Base-by-base conservation (phyloP, 2,113 vertebrate species). In the Tupaia chinensis region DNA sequence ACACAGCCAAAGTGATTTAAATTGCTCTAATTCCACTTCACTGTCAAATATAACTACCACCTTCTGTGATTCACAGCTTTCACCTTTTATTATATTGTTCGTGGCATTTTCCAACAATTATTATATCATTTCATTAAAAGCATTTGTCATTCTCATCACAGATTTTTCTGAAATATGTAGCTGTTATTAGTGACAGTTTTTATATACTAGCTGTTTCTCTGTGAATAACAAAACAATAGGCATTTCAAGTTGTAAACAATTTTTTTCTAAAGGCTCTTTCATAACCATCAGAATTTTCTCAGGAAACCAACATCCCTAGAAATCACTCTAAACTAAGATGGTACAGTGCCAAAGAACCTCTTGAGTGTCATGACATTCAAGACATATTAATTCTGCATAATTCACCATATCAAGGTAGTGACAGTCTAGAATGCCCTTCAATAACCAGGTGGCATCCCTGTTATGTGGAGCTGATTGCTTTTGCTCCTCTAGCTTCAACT, bases 371-470 rank as follows among this genome's bases (percentile, higher is more conserved):
- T 68, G 95, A 65, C 79, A 86, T 0, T 27, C 7, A 82, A 66
- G 76, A 83, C 9, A 79, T 90, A 86, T 81, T 22, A 66, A 86
- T 72, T 83, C 86, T 65, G 32, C 60, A 68, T 94, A 81, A 12
- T 85, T 29, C 76, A n/a, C n/a, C 68, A 80, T 86, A 68, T 61
- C 6, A 70, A 87, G 63, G 81, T 34, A 22, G 20, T 19, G 77
- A 94, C 60, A 91, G 58, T 80, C 88, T 81, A 85, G 29, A 86
- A 83, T 70, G 68, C 5, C 9, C n/a, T 92, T 61, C 61, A 94
- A 65, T 22, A 95, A 44, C 66, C 58, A 94, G 80, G 60, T 76
- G 68, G 14, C 20, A 91, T 34, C 23, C 87, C 76, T 29, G 76
- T 20, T 12, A 32, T 16, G 63, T 4, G 16, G 20, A 29, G 77